Evolutionary conservation across 2,888 invertebrate species (phyloP).

Genomic region (Drosophila anceps): DNA sequence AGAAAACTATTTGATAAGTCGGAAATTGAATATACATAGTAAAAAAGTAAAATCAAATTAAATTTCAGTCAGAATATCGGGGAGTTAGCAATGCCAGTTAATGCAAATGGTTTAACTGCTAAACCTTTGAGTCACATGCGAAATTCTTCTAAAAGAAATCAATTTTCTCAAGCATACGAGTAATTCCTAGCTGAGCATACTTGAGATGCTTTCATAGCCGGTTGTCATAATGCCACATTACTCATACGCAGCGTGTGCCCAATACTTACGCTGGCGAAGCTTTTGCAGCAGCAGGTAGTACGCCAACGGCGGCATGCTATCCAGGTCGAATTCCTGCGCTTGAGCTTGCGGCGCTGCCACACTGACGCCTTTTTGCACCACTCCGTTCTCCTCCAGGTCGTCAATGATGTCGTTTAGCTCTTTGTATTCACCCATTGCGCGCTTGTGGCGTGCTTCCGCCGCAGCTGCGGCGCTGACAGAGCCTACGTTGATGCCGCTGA

Average conservation of each 20-base stretch:
- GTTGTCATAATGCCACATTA: conserved; percentile 37
- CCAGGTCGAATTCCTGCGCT: conserved; percentile 77
- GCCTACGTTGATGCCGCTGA: conserved; percentile 40
- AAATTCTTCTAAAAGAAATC: conserved; percentile 6
- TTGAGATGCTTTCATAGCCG: conserved; percentile 20
- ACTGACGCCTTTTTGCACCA: conserved; percentile 56
- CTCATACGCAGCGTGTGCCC: conserved; percentile 46
- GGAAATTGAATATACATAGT: not conserved
- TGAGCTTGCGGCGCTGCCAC: conserved; percentile 41
- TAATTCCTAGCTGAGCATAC: conserved; percentile 12
- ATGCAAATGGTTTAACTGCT: conserved; percentile 2
- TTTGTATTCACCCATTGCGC: conserved; percentile 74
- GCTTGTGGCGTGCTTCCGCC: conserved; percentile 77
- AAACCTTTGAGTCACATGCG: conserved; percentile 2
- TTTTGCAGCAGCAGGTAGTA: conserved; percentile 81
- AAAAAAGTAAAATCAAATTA: not conserved
- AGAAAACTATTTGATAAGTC: not conserved
- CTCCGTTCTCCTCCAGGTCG: conserved; percentile 75
- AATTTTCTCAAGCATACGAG: conserved; percentile 12
- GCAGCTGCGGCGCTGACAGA: conserved; percentile 35
- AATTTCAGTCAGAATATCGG: not conserved
- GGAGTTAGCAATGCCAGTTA: not conserved
- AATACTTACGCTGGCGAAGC: conserved; percentile 76
- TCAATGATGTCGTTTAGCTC: conserved; percentile 79
- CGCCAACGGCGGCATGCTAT: conserved; percentile 80